Evolutionary conservation across 1,140 invertebrate species (phyloP), one percentile per base, ranked within the genome.

Genomic region (Polyergus mexicanus): DNA sequence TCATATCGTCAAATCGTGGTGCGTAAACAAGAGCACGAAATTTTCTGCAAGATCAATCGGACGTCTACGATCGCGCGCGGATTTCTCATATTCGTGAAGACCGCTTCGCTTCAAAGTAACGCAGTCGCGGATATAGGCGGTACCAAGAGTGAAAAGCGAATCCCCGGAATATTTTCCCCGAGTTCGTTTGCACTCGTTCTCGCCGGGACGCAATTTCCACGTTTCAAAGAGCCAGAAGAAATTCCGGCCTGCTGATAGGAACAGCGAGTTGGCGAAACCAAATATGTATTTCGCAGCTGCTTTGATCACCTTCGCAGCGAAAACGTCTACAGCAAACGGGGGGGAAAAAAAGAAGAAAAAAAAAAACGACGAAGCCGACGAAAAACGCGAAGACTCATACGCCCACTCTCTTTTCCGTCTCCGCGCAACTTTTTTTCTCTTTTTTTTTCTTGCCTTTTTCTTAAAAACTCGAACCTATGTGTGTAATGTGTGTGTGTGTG

Each of bases 141-240:
- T 22, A 60, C 44, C 76, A 86, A 71, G 69, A 80, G 75, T 58
- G 54, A 87, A 84, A 65, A 78, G 62, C 58, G 72, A 85, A 75
- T 58, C 72, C 63, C 68, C 77, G 85, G 77, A 88, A 90, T 90
- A 84, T 91, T 90, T 88, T 72, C 78, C 56, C 69, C 63, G 66
- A 58, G 86, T 89, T 89, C 88, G 86, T 84, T 88, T 86, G 63
- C 47, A 32, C 35, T 56, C 84, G 86, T 66, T 86, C 83, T 63
- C 75, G 84, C 62, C 76, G 62, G 77, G 83, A 86, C 83, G 89
- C 89, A 92, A 92, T 92, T 92, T 91, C 88, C 74, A 90, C 87
- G 90, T 92, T 91, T 91, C 89, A 89, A 89, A 89, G 88, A 85
- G 65, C 72, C 72, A 88, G 75, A 85, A 85, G 75, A 78, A 85